Percentiles rank a stretch among this genome's conserved stretches.
Evolutionary conservation across 2,888 invertebrate species (phyloP).

Genomic region (Cantharis rustica): DNA sequence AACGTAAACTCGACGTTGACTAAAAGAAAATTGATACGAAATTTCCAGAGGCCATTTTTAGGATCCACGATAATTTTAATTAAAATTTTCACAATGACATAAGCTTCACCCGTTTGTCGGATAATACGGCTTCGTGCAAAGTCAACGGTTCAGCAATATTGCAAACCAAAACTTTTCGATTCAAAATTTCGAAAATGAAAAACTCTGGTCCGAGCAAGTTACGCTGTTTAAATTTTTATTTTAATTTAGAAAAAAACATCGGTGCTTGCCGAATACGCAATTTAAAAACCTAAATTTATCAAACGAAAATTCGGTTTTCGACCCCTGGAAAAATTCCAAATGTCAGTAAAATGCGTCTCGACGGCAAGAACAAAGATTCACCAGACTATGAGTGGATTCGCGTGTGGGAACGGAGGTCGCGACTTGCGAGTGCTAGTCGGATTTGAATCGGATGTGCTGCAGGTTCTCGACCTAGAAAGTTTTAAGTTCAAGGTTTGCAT

Average conservation of each 20-base stretch:
- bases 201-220: neutral
- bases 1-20: neutral
- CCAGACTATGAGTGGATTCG: conserved; percentile 9
- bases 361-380: conserved; percentile 21
- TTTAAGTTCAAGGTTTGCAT: conserved; percentile 24
- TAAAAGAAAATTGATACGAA: neutral
- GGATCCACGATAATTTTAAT: neutral
- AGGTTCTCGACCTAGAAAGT: conserved; percentile 26
- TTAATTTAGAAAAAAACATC: neutral
- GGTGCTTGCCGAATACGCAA: too few relatives aligned
- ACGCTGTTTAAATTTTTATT: neutral
- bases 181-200: neutral
- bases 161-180: neutral
- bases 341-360: conserved; percentile 21
- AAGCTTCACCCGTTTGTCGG: neutral
- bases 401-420: conserved; percentile 19
- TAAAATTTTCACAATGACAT: neutral
- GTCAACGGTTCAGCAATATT: neutral
- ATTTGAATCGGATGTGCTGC: conserved; percentile 16
- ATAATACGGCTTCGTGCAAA: neutral
- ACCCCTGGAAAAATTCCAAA: conserved; percentile 27
- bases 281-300: neutral
- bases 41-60: neutral
- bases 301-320: conserved; percentile 15
- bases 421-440: conserved; percentile 9